Base-by-base conservation (phyloP, 2,888 invertebrate species). In the Agrotis ipsilon region DNA sequence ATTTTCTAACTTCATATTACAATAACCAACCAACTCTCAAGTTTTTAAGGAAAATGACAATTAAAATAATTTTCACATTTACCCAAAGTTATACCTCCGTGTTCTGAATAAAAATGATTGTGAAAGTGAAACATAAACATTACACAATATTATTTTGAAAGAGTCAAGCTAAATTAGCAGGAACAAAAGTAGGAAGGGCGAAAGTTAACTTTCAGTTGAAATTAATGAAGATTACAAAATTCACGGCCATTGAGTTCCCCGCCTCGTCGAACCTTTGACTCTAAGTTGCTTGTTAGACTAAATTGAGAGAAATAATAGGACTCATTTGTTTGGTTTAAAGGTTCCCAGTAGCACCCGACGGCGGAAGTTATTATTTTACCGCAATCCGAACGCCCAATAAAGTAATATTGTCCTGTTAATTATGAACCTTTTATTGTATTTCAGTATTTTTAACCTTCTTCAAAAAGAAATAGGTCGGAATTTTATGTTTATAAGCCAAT, bases 171-270 rank as follows among this genome's bases (percentile, higher is more conserved):
- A 88, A 89, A 89, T 90, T 90, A 91, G 90, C 88, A 88, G 89
- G 90, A 91, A 92, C 91, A 91, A 88, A 91, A 92, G 87, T 88
- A 89, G 87, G 88, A 91, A 89, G 89, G 88, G 88, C 81, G 84
- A 88, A 91, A 93, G 91, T 92, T 91, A 93, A 94, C 90, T 94
- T 93, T 87, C 91, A 89, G 90, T 91, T 90, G 89, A 94, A 96
- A 96, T 95, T 95, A 96, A 96, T 96, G 94, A 93, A 96, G 95
- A 96, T 96, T 94, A 95, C 93, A 93, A 94, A 95, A 95, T 96
- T 96, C 94, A 94, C 94, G 94, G 94, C 92, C 96, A 95, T 95
- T 95, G 95, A 94, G 93, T 92, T 92, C 91, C 92, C 86, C 94
- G 94, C 94, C 92, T 90, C 93, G 92, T 92, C 92, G 93, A 95